Conservation (phyloP, 1,140 invertebrate species). For the Brachionus asplanchnoidis region DNA sequence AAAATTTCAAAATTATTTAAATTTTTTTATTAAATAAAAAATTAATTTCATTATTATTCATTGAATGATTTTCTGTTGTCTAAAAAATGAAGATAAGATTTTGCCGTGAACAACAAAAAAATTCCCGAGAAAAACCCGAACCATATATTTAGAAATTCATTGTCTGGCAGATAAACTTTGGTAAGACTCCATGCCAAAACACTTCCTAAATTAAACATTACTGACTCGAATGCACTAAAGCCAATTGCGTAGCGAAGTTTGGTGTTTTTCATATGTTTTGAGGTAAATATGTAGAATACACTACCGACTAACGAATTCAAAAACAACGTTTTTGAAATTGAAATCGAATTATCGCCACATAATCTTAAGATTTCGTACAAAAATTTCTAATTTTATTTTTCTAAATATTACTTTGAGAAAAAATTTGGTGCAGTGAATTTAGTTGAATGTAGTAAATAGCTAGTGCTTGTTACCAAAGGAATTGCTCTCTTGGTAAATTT, state of each 20-base stretch:
- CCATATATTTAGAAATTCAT: not conserved
- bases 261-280: constrained; percentile 29
- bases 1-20: not conserved
- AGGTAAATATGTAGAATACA: not conserved
- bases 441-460: constrained; percentile 12
- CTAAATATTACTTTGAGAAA: constrained; percentile 17
- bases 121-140: not conserved
- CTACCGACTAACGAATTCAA: not conserved
- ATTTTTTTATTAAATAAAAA: not conserved
- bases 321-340: not conserved
- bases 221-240: not conserved
- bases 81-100: not conserved
- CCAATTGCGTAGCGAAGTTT: not conserved
- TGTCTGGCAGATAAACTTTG: not conserved
- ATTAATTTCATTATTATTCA: not conserved
- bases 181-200: not conserved
- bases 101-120: not conserved
- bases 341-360: constrained; percentile 5
- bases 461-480: not conserved
- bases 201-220: constrained; percentile 29
- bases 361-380: not conserved
- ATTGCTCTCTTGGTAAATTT: not conserved
- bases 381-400: not conserved
- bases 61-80: not conserved
- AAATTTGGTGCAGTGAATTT: constrained; percentile 19